Base-by-base conservation (phyloP, 1,140 invertebrate species). In the Paralvinella palmiformis region DNA sequence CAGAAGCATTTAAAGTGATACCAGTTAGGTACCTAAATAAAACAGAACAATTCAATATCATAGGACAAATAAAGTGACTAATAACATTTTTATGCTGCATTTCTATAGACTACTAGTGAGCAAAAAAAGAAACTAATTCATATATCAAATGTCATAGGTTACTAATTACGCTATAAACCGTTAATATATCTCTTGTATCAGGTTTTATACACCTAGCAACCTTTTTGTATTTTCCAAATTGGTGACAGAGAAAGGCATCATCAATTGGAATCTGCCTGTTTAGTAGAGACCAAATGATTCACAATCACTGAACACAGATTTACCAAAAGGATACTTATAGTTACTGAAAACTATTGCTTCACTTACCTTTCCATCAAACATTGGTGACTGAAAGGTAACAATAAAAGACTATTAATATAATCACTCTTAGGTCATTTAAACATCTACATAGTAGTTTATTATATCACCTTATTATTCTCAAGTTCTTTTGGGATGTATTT, bases 1-100 rank as follows among this genome's bases (percentile, higher is more conserved):
- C 96, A 97, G 77, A 98, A 97, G 76, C 94, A 98, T 2, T 84
- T 82, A 62, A 85, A 83, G 82, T 98, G 94, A 78, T 88, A 91
- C 95, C 95, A 98, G 67, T 88, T 87, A 1, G 91, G 75, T 50
- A 80, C 71, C 77, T 80, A 50, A 35, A 83, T 65, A 57, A 32
- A 58, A 63, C 68, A 53, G 24, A 27, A 17, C 33, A 22, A n/a
- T n/a, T n/a, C n/a, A n/a, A n/a, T n/a, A 36, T 15, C 31, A 31
- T 63, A 37, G 22, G 13, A 65, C 33, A 33, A 59, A 61, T 17
- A 35, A 5, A 44, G n/a, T 17, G 15, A 35, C 22, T 27, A 15
- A 22, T 58, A 65, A 27, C 10, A 64, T 2, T 48, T 10, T 4
- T 56, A 41, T 41, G 37, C 37, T 10, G 37, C 10, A 10, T n/a